Evolutionary conservation across 2,113 vertebrate genomes (phyloP), one percentile per base, ranked within the genome.

Genomic region (Periophthalmus modestus): DNA sequence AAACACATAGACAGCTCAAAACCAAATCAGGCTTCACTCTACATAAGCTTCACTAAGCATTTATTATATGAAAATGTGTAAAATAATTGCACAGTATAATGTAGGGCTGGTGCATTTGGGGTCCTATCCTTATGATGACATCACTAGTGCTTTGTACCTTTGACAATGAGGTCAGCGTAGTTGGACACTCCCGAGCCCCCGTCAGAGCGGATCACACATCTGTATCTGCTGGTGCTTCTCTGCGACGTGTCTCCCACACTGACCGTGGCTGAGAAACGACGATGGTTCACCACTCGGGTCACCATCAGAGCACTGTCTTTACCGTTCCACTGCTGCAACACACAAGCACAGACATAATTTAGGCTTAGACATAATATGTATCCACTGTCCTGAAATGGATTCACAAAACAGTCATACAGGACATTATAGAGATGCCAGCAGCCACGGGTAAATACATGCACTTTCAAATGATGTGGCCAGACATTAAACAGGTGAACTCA

Each of bases 101-200:
- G 39, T 10, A 43, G 39, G 0, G 39, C 39, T 2, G 39, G 39
- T 43, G 39, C 39, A 43, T 43, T 10, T 43, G 39, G 7, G 28
- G 28, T n/a, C n/a, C n/a, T n/a, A 28, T 46, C 6, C 43, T 46
- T 46, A 15, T 52, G 28, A 28, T 28, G 28, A 52, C 50, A 18
- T 52, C 15, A 52, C 50, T 52, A 10, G 7, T 19, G 5, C 3
- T 28, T 4, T 7, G 57, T 89, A 99, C 97, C 97, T 98, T 98
- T 98, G 4, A 99, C 97, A 0, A 97, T 98, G 55, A 99, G 90
- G 72, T 99, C 96, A 0, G 97, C 97, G 0, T 98, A 99, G 90
- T 98, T 99, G 59, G 97, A 98, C 63, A 99, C 97, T 0, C 97
- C 97, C 0, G 97, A 98, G 1, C 97, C 97, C 0, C 96, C 97